Percentiles rank a stretch among this genome's conserved stretches.
These are phyloP conservation scores for Itoplectis maculator DNA, from an alignment of 2,888 invertebrate genomes.

Conservation along the genomic window DNA sequence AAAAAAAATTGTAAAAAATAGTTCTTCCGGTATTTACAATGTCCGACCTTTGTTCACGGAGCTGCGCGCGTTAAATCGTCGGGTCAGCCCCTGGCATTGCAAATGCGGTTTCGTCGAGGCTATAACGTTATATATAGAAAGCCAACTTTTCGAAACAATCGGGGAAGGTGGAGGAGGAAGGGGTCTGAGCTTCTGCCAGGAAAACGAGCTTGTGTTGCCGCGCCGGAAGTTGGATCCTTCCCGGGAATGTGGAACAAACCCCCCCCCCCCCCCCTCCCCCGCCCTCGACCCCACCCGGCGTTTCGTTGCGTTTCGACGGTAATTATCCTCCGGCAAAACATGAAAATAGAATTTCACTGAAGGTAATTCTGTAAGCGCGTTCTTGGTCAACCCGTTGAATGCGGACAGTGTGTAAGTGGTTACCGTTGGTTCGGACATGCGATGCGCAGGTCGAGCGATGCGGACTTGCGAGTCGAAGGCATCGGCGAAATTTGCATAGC, in stretches of 20 bases:
- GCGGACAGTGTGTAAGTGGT: slow-evolving; percentile 1
- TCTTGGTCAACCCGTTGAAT: background rate
- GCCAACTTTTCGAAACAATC: slow-evolving; percentile 28
- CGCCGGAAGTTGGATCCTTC: slow-evolving; percentile 24
- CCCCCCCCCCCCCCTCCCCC: too few species aligned
- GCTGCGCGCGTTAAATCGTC: background rate
- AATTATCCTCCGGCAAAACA: slow-evolving; percentile 52
- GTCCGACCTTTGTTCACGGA: background rate
- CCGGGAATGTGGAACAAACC: slow-evolving; percentile 18
- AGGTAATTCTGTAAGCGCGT: slow-evolving; percentile 22
- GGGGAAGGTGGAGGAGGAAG: too few species aligned
- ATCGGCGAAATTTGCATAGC: background rate
- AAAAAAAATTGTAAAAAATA: background rate
- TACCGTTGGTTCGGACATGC: too few species aligned
- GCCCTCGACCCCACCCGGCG: background rate
- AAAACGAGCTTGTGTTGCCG: background rate
- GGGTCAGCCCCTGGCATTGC: background rate
- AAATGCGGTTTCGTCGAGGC: background rate
- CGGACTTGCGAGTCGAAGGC: slow-evolving; percentile 6
- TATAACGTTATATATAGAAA: background rate
- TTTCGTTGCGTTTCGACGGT: slow-evolving; percentile 30
- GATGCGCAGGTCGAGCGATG: background rate
- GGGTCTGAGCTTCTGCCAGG: background rate
- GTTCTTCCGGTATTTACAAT: background rate
- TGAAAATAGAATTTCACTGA: slow-evolving; percentile 55